Evolutionary conservation across 2,888 invertebrate species (phyloP), one percentile per base, ranked within the genome.

Genomic region (Dryocosmus kuriphilus): DNA sequence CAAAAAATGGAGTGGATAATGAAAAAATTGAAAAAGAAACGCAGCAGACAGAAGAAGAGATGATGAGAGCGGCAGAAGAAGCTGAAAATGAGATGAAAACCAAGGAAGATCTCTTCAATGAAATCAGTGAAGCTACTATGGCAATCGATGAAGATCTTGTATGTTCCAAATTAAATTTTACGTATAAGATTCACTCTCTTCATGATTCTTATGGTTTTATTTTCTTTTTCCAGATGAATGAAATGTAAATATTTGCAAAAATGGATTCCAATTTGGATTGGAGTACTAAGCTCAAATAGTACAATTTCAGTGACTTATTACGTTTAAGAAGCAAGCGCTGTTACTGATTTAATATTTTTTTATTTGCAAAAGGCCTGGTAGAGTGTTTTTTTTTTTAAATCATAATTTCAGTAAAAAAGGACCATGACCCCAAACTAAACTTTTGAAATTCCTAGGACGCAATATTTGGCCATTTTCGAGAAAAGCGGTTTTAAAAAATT

Each of bases 1-100:
- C 5, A n/a, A 27, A 30, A 11, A 27, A 32, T 4, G 30, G 5
- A 9, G 2, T 7, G 9, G 46, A 46, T 9, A 51, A 30, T 5
- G 30, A n/a, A n/a, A n/a, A 11, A 4, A 30, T 30, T 30, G 27
- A 9, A 11, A 14, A 24, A 38, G 30, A 30, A 19, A 11, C 61
- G 7, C 30, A 27, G 24, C 24, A 67, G 19, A 46, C 30, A 6
- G 71, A 71, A 6, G 46, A 71, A n/a, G 51, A 71, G 19, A 22
- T 71, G 30, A 71, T 71, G 4, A 51, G 11, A 51, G 71, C 71
- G 19, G 51, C 71, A n/a, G 51, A 51, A 51, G 71, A 71, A n/a
- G 71, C 51, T n/a, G 71, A 71, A 51, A 51, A 51, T 9, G 27
- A 46, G 19, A 46, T 46, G 14, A 71, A 71, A 71, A n/a, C 9